phyloP scores from a whole-genome alignment of 1,140 invertebrate genomes.

The Drosophila nigromelanica region DNA sequence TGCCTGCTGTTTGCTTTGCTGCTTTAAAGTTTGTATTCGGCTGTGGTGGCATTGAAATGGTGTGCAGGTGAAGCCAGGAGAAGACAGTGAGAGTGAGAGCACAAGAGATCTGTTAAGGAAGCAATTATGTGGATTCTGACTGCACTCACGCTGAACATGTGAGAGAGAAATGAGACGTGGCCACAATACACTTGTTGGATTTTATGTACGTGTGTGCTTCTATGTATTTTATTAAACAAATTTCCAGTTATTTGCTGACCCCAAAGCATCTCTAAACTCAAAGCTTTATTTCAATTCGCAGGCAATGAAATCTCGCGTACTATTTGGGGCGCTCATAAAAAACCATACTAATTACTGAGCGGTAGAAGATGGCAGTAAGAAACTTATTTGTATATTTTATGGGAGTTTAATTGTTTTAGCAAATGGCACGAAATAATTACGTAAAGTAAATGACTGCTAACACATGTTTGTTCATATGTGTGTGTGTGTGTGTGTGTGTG shows the following conservation, averaged over 20 bases:
- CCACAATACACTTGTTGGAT: not conserved
- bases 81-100: not conserved
- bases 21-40: not conserved
- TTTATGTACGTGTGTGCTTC: not conserved
- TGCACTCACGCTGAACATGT: not conserved
- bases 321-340: conserved; percentile 16
- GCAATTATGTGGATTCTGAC: not conserved
- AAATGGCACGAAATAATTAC: conserved; percentile 57
- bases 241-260: conserved; percentile 5
- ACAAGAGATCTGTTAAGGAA: not conserved
- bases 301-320: conserved; percentile 22
- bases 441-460: conserved; percentile 17
- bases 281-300: conserved; percentile 24
- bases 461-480: not conserved
- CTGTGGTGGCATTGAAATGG: not conserved
- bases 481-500: not conserved
- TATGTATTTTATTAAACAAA: conserved; percentile 1
- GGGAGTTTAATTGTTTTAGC: conserved; percentile 57
- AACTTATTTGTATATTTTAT: conserved; percentile 63
- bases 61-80: not conserved
- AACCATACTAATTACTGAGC: conserved; percentile 46
- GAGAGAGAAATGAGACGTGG: not conserved
- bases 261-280: conserved; percentile 8
- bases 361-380: conserved; percentile 11
- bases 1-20: not conserved